Conservation (phyloP, 2,113 vertebrate genomes). For the Donacobius atricapilla region DNA sequence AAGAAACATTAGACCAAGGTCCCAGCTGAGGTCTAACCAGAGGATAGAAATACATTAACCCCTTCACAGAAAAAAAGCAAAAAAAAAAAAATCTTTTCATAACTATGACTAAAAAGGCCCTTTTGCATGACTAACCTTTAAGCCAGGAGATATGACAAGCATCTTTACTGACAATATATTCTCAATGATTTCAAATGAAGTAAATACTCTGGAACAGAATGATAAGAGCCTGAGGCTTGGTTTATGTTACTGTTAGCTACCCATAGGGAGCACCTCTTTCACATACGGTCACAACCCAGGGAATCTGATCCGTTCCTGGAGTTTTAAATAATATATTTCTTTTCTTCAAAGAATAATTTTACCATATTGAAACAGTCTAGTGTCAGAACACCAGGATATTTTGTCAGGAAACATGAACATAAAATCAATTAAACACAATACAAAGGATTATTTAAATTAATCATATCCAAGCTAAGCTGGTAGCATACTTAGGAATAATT, state of each 20-base stretch:
- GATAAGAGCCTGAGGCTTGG: not conserved
- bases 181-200: not conserved
- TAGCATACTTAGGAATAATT: not conserved
- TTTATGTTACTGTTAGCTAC: not conserved
- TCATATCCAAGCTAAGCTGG: not conserved
- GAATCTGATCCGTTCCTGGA: not conserved
- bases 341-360: not conserved
- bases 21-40: not conserved
- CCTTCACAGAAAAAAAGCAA: not conserved
- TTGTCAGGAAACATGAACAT: not conserved
- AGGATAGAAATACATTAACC: not conserved
- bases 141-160: not conserved
- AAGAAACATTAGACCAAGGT: not conserved
- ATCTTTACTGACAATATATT: not conserved
- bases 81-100: not conserved
- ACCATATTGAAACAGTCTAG: not conserved
- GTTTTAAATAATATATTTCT: not conserved
- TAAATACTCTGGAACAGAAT: slow-evolving; percentile 15
- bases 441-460: not conserved
- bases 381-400: not conserved
- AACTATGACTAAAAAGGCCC: not conserved
- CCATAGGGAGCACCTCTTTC: not conserved
- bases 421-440: not conserved
- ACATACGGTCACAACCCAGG: not conserved
- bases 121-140: slow-evolving; percentile 25